Evolutionary conservation across 2,113 vertebrate species (phyloP).

Genomic region (Elgaria multicarinata): DNA sequence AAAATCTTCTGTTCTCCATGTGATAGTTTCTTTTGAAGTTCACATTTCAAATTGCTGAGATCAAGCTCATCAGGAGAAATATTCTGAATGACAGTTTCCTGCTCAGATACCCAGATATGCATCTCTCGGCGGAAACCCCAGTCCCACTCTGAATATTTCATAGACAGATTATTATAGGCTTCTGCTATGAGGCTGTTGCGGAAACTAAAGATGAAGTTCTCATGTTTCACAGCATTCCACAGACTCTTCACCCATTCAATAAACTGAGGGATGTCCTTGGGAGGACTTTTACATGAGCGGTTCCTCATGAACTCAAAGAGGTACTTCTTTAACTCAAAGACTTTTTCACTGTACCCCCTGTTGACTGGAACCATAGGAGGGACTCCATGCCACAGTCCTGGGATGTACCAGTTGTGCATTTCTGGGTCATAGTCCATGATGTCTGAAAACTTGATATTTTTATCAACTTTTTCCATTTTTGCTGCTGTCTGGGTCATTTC

Average conservation of each 20-base stretch:
- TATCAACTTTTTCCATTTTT: constrained; percentile 25
- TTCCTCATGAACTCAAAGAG: constrained; percentile 68
- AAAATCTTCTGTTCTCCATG: neutral
- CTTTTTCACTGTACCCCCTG: constrained; percentile 70
- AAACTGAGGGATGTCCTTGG: constrained; percentile 63
- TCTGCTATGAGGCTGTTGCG: too few species aligned
- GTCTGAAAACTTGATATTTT: neutral
- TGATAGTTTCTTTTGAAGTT: constrained; percentile 62
- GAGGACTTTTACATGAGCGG: constrained; percentile 49
- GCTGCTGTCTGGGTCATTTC: constrained; percentile 49
- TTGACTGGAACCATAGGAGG: constrained; percentile 73
- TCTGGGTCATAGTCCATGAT: neutral
- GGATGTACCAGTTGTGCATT: constrained; percentile 45
- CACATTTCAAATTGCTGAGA: constrained; percentile 34
- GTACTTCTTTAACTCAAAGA: constrained; percentile 67
- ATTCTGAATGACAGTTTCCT: constrained; percentile 57
- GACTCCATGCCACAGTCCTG: constrained; percentile 57
- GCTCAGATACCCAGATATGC: constrained; percentile 43
- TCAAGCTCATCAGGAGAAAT: neutral
- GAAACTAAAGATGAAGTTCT: neutral
- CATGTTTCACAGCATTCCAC: neutral
- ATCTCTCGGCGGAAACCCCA: too few species aligned
- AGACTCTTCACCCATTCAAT: constrained; percentile 54
- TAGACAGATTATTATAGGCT: too few species aligned
- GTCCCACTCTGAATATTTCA: too few species aligned